phyloP scores from a whole-genome alignment of 2,888 invertebrate species.

The Stictocephala bisonia region DNA sequence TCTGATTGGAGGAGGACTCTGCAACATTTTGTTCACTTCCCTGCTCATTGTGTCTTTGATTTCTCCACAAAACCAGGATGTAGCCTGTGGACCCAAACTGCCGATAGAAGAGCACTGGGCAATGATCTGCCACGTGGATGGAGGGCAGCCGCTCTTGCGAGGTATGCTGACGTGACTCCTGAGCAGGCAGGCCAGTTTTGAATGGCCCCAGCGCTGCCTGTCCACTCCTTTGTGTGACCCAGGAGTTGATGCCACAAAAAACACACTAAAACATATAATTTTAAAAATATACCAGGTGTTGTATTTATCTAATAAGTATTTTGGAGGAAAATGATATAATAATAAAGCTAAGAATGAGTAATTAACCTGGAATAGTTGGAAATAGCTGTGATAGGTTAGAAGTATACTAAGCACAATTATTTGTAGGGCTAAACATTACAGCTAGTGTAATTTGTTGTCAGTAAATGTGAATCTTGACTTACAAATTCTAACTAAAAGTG shows the following conservation, averaged over 20 bases:
- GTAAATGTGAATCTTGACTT: no score
- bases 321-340: not conserved
- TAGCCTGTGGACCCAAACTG: conserved; percentile 64
- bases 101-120: conserved; percentile 95
- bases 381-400: no score
- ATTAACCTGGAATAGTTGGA: no score
- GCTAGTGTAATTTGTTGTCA: no score
- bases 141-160: conserved; percentile 62
- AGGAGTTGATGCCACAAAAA: conserved; percentile 86
- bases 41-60: conserved; percentile 71
- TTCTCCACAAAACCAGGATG: conserved; percentile 82
- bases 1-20: conserved; percentile 69
- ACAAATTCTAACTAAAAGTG: no score
- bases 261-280: conserved; percentile 72
- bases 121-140: conserved; percentile 76
- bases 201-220: conserved; percentile 72
- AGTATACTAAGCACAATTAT: no score
- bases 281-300: no score
- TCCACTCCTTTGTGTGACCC: conserved; percentile 77
- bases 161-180: conserved; percentile 72
- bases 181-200: conserved; percentile 72
- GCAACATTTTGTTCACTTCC: conserved; percentile 68
- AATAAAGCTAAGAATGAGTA: not conserved
- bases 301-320: no score
- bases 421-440: no score